Evolutionary conservation across 2,797 vertebrate species (phyloP).

Genomic region (Ammospiza maritima): DNA sequence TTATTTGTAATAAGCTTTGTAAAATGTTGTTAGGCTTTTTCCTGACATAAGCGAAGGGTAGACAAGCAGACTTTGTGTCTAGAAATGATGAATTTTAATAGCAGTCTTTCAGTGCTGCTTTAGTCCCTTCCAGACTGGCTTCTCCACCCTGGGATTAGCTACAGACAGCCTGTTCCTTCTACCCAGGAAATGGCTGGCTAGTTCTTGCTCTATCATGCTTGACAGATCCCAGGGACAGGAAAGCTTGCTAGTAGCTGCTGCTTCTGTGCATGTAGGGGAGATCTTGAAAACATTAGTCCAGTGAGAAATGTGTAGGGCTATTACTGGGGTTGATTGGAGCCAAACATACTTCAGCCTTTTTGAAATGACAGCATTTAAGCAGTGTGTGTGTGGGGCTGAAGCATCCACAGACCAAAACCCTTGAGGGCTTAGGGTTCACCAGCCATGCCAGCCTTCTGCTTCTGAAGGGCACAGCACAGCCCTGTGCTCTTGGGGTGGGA

Average conservation of each 20-base stretch:
- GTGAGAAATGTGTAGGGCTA: background rate
- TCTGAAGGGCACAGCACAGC: background rate
- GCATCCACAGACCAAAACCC: background rate
- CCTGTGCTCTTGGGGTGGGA: background rate
- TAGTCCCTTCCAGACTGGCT: conserved; percentile 44
- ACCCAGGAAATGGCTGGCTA: conserved; percentile 44
- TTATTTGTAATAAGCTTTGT: conserved; percentile 47
- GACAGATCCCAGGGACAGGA: background rate
- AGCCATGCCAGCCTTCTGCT: fast-evolving
- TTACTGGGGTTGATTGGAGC: background rate
- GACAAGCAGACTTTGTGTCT: conserved; percentile 13
- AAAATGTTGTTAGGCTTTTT: conserved; percentile 26
- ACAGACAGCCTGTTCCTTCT: conserved; percentile 47
- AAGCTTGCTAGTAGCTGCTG: background rate
- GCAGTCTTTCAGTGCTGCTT: conserved; percentile 9
- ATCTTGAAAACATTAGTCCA: background rate
- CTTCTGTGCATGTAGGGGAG: background rate
- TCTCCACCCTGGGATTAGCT: conserved; percentile 50
- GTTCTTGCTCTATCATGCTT: conserved; percentile 14
- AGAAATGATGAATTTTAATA: conserved; percentile 62
- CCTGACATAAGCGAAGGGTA: conserved; percentile 9
- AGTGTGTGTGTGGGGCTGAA: background rate
- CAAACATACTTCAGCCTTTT: background rate
- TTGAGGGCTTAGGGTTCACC: background rate
- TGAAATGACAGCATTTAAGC: background rate